Evolutionary conservation across 2,113 vertebrate species (phyloP), one percentile per base, ranked within the genome.

Genomic region (Potamarius usumacintae): DNA sequence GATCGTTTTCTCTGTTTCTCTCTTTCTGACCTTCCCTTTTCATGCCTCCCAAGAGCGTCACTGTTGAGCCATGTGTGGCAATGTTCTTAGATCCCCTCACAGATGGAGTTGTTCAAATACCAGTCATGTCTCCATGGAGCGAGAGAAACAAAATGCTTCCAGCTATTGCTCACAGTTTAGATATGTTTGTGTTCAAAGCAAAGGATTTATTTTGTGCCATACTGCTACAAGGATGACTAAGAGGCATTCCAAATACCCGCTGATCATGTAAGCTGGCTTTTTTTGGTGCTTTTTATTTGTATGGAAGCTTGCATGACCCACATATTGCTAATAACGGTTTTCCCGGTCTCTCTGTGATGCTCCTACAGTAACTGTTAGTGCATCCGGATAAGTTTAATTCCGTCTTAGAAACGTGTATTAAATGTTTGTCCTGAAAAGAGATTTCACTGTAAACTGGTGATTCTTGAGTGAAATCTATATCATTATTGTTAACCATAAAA

Each of bases 21-120:
- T 85, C 20, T 74, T 12, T 48, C 69, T 48, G 34, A n/a, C 20
- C 58, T 42, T n/a, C 30, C n/a, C 30, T 50, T 58, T 77, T 58
- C n/a, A 17, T 77, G 20, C 10, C 20, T 60, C 20, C 22, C 18
- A 25, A 7, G 69, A 48, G 20, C 55, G n/a, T 22, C n/a, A 50
- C 71, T 77, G 84, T 78, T 78, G 76, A 55, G 71, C 55, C 34
- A 42, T 60, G 55, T 78, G 50, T 52, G 57, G 27, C 63, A 69
- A n/a, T 7, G 30, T 83, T 86, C 53, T 55, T 76, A 84, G 22
- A 80, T 84, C 83, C 55, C 55, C 74, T 89, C 63, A 53, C 80
- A 86, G 81, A 89, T 62, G 82, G n/a, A 65, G 60, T 74, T 77
- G 62, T 81, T 79, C 52, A 86, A 86, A 81, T 67, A 58, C 63